phyloP scores from a whole-genome alignment of 37 sponge, comb jelly and placozoan species.

The Mnemiopsis leidyi region DNA sequence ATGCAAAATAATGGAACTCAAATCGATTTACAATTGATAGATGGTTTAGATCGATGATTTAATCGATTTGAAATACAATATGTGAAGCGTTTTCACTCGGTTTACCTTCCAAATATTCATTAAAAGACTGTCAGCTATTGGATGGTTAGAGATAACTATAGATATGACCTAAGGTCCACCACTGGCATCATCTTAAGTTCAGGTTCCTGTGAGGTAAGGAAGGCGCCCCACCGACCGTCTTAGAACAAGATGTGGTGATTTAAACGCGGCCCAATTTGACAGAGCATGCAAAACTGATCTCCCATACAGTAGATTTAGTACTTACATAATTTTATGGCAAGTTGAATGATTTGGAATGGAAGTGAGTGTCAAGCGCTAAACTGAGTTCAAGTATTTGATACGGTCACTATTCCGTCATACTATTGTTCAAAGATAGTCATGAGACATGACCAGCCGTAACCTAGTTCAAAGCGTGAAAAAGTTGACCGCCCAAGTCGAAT shows the following conservation, averaged over 20 bases:
- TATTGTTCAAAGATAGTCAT: too few species aligned
- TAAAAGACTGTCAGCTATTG: not conserved
- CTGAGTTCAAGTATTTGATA: not conserved
- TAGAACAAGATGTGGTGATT: not conserved
- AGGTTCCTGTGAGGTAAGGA: not conserved
- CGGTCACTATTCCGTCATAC: not conserved
- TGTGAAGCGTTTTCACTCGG: not conserved
- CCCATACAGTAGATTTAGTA: not conserved
- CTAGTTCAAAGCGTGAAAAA: not conserved
- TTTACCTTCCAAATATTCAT: not conserved
- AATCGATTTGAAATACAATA: constrained; percentile 8
- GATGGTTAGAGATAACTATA: not conserved
- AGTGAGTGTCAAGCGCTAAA: not conserved
- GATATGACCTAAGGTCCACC: not conserved
- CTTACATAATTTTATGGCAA: not conserved
- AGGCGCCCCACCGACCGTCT: not conserved
- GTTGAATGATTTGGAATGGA: not conserved
- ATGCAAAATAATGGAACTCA: not conserved
- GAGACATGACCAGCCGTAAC: too few species aligned
- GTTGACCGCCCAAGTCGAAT: not conserved
- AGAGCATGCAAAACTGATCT: not conserved
- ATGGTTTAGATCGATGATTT: not conserved
- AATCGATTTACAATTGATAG: not conserved
- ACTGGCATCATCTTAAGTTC: not conserved
- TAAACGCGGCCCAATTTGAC: not conserved